Conservation (phyloP, 1,140 invertebrate genomes). For the Ephestia elutella region DNA sequence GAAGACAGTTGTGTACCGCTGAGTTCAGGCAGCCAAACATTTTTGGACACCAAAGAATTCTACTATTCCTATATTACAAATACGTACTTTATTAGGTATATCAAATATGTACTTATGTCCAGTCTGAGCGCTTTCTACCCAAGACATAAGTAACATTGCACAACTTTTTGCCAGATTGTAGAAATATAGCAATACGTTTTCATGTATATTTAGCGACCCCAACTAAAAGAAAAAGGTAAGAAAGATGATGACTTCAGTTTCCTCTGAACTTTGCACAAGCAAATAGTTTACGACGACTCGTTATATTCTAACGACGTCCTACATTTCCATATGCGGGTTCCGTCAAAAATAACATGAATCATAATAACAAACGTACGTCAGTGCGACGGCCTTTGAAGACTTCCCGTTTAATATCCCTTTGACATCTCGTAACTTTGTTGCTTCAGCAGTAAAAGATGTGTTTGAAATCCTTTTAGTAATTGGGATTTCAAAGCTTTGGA, state of each 20-base stretch:
- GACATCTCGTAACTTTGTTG: not conserved
- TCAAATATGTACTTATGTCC: too few species aligned
- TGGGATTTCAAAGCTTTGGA: not conserved
- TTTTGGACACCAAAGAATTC: too few species aligned
- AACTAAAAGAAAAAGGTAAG: not conserved
- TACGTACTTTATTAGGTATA: too few species aligned
- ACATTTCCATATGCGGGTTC: not conserved
- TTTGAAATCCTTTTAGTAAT: not conserved
- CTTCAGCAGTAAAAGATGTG: not conserved
- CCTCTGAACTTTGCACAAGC: not conserved
- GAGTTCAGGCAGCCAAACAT: too few species aligned
- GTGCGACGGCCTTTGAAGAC: not conserved
- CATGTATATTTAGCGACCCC: too few species aligned
- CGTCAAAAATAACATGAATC: slow-evolving; percentile 1
- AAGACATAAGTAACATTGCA: too few species aligned
- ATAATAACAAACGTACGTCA: slow-evolving; percentile 1
- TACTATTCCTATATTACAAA: too few species aligned
- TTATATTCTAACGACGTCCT: slow-evolving; percentile 1
- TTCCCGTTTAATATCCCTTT: not conserved
- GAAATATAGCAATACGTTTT: too few species aligned
- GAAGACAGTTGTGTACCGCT: too few species aligned
- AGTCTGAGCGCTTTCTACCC: too few species aligned
- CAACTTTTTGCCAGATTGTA: too few species aligned
- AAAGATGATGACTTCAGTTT: not conserved
- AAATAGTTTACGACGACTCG: not conserved